Percentiles rank a stretch among this genome's conserved stretches.
phyloP scores from a whole-genome alignment of 2,888 invertebrate genomes.

The Mantis religiosa region DNA sequence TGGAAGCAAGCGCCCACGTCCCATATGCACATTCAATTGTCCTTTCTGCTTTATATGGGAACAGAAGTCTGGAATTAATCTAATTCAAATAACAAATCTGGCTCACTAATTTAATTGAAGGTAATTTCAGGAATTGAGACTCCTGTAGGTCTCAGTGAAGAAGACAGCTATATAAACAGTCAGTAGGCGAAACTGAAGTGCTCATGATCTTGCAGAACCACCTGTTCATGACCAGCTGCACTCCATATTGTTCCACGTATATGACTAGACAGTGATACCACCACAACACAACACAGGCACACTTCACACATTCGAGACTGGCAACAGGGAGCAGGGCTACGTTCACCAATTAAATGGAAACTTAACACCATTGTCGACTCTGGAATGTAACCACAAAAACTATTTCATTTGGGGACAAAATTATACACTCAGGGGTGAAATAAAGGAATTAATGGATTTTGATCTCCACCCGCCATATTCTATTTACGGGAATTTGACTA shows the following conservation, averaged over 20 bases:
- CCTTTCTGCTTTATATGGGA: background rate
- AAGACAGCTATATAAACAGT: background rate
- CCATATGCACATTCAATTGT: background rate
- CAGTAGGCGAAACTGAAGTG: background rate
- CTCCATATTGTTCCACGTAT: background rate
- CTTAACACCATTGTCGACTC: background rate
- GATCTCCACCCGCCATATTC: background rate
- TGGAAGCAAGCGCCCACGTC: background rate
- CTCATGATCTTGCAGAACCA: background rate
- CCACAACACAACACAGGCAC: background rate
- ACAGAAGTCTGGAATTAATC: background rate
- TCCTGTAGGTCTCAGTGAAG: background rate
- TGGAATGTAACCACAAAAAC: background rate
- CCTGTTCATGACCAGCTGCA: background rate
- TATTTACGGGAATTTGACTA: background rate
- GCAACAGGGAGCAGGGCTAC: background rate
- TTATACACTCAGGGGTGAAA: background rate
- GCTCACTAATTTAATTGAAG: background rate
- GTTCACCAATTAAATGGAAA: background rate
- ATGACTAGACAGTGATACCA: background rate
- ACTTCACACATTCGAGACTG: background rate
- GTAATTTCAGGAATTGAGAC: background rate
- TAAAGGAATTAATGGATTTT: background rate
- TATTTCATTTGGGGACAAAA: background rate
- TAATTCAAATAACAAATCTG: background rate